These are phyloP conservation scores for Lytechinus variegatus DNA, from an alignment of 35 echinoderm and acorn worm genomes.

Conservation along the genomic window DNA sequence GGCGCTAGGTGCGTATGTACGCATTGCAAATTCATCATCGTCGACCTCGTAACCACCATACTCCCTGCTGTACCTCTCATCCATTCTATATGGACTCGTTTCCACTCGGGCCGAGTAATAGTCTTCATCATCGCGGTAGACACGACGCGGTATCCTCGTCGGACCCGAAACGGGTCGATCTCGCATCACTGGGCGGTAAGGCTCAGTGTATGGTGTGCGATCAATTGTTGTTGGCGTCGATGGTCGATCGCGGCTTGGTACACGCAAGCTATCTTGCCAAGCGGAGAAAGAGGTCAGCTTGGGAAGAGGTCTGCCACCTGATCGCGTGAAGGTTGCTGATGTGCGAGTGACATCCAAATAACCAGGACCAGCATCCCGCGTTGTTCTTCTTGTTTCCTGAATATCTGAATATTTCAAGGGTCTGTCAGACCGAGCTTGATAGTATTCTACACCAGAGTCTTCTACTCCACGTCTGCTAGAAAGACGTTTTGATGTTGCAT, in stretches of 20 bases:
- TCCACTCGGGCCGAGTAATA: constrained; percentile 25
- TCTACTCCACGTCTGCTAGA: background rate
- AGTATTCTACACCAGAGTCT: constrained; percentile 1
- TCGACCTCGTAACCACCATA: constrained; percentile 17
- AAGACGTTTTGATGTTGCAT: constrained; percentile 27
- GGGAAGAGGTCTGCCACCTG: constrained; percentile 22
- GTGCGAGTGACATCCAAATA: constrained; percentile 32
- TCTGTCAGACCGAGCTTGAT: background rate
- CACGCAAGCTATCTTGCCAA: background rate
- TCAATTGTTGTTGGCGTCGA: background rate
- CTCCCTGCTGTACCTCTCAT: constrained; percentile 16
- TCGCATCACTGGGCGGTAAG: constrained; percentile 36
- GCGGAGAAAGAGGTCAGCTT: background rate
- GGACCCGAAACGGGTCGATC: constrained; percentile 25
- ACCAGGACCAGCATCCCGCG: background rate
- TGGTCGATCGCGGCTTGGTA: background rate
- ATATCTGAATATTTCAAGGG: background rate
- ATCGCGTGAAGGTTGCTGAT: constrained; percentile 43
- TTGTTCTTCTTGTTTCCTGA: background rate
- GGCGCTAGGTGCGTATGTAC: constrained; percentile 49
- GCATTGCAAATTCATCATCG: background rate
- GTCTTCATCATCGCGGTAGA: constrained; percentile 46
- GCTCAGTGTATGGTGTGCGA: constrained; percentile 31
- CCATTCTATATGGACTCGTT: background rate
- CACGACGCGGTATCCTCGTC: constrained; percentile 39